Percentiles rank a stretch among this genome's conserved stretches.
phyloP scores from a whole-genome alignment of 2,797 vertebrate species.

The Chelon auratus region DNA sequence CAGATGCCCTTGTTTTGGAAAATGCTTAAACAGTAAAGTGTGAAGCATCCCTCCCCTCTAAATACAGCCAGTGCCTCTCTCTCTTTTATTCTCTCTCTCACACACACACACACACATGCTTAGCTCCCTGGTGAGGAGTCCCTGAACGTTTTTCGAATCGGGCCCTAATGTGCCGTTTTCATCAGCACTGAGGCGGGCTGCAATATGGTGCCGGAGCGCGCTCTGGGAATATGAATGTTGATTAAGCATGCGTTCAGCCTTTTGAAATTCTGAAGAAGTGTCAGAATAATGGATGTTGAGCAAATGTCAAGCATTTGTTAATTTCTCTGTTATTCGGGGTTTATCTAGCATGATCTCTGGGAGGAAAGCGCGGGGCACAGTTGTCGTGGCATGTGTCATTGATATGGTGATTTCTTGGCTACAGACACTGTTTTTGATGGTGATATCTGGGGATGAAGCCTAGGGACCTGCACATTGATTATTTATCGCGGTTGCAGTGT shows the following conservation, averaged over 20 bases:
- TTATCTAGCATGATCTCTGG: conserved; percentile 94
- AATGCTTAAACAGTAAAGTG: conserved; percentile 91
- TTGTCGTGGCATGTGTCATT: conserved; percentile 99
- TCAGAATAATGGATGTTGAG: conserved; percentile 99
- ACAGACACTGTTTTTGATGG: conserved; percentile 89
- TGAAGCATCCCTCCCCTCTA: conserved; percentile 69
- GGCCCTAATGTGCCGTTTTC: conserved; percentile 98
- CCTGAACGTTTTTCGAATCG: conserved; percentile 94
- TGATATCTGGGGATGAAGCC: conserved; percentile 79
- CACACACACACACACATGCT: conserved; percentile 48
- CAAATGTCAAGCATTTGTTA: conserved; percentile 99
- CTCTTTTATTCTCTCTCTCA: conserved; percentile 15
- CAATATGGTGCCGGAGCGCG: conserved; percentile 98
- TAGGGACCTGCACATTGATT: conserved; percentile 84
- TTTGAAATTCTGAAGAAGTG: conserved; percentile 99
- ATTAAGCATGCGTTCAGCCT: conserved; percentile 99
- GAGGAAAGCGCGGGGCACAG: conserved; percentile 73
- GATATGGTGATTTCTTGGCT: conserved; percentile 99
- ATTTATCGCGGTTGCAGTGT: conserved; percentile 84
- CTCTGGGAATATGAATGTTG: conserved; percentile 99
- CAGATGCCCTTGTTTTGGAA: conserved; percentile 94
- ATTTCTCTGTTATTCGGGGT: conserved; percentile 99
- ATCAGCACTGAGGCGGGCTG: conserved; percentile 96
- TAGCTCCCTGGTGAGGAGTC: conserved; percentile 86
- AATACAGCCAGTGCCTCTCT: conserved; percentile 42